Evolutionary conservation across 2,113 vertebrate species (phyloP), one percentile per base, ranked within the genome.

Genomic region (Pseudopodoces humilis): DNA sequence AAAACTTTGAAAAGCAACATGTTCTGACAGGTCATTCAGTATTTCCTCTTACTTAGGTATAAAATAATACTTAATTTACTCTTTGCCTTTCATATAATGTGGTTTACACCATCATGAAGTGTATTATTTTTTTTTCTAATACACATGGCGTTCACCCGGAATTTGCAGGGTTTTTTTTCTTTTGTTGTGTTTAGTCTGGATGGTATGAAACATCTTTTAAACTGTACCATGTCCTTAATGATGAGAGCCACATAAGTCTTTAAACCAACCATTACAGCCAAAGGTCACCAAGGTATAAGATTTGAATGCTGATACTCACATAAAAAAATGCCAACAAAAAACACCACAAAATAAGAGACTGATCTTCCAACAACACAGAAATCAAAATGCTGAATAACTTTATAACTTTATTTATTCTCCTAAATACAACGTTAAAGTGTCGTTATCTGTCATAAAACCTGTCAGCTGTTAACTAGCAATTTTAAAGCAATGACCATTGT

Each of bases 391-490:
- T 59, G 33, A 64, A 78, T 39, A 47, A 59, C 22, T 84, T 84
- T 59, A 25, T 62, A 53, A 52, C 4, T 50, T 79, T 43, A 6
- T 44, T 82, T 76, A n/a, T 85, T 83, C 11, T 75, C 39, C 17
- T 24, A 74, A 52, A 55, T 21, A 27, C 8, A 30, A 14, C 0
- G 0, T 37, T 69, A 49, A 52, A 77, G 6, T 53, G 28, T 43
- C 7, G 8, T 49, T 76, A 15, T 33, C 16, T 50, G 30, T 41
- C 67, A 72, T 60, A 68, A 85, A 79, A 64, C 7, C 21, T 68
- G 9, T 30, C 30, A 81, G 5, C 24, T 69, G 13, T 59, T 77
- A 82, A 75, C 20, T 33, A 87, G 52, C 11, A n/a, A 35, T 39
- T 70, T 78, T 35, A 75, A 81, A 88, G 14, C 35, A 56, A 63